These are phyloP conservation scores for Vollenhovia emeryi DNA, from an alignment of 1,140 invertebrate species.

Conservation along the genomic window DNA sequence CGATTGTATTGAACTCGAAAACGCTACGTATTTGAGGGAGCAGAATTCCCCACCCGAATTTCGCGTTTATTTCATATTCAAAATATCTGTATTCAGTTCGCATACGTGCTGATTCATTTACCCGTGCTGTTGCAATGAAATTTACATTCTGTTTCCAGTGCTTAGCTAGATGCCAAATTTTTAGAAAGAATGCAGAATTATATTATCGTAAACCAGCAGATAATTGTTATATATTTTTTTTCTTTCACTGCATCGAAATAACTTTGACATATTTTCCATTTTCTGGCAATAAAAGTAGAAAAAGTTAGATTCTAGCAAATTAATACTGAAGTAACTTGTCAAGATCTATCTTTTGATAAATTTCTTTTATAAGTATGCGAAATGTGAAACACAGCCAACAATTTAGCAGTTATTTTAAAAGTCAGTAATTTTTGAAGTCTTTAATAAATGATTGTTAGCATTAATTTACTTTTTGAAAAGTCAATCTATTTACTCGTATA, in stretches of 20 bases:
- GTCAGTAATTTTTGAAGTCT: neutral
- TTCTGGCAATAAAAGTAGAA: neutral
- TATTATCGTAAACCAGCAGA: neutral
- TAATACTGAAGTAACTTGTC: neutral
- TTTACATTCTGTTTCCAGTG: slow-evolving; percentile 39
- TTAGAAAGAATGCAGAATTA: slow-evolving; percentile 15
- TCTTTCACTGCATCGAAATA: neutral
- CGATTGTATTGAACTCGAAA: slow-evolving; percentile 45
- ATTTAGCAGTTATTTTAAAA: neutral
- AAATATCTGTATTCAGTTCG: slow-evolving; percentile 44
- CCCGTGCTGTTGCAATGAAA: slow-evolving; percentile 32
- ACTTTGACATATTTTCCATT: neutral
- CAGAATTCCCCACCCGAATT: slow-evolving; percentile 22
- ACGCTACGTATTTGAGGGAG: neutral
- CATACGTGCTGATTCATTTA: slow-evolving; percentile 42
- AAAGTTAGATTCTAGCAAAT: neutral
- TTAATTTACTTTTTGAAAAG: neutral
- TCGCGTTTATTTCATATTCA: slow-evolving; percentile 46
- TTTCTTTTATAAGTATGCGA: neutral
- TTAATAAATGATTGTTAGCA: neutral
- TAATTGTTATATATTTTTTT: slow-evolving; percentile 25
- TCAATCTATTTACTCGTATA: neutral
- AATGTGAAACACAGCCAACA: neutral
- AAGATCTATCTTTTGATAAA: neutral
- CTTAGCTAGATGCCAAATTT: slow-evolving; percentile 39